Evolutionary conservation across 2,888 invertebrate genomes (phyloP), one percentile per base, ranked within the genome.

Genomic region (Liodrosophila aerea): DNA sequence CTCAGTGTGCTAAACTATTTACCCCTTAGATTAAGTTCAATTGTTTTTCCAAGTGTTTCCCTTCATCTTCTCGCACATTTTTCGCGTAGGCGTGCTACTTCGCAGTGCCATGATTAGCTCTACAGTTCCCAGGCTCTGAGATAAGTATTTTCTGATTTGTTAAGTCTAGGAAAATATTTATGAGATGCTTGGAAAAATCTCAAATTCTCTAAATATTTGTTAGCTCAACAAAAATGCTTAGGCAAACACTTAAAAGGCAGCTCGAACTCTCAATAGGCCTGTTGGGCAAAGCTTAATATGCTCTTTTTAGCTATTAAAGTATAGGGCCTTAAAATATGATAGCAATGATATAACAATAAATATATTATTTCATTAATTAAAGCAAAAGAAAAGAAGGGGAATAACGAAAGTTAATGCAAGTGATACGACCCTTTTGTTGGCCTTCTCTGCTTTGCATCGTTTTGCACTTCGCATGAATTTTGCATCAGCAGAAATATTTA

Each of bases 381-480:
- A 22, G 22, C 22, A 2, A 22, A 7, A 31, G 7, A 36, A 41
- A 65, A 39, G 37, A 22, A 31, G 30, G 44, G 29, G 46, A 51
- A 68, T 11, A 50, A 22, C 29, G 12, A 22, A 13, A n/a, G 11
- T 15, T 31, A n/a, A n/a, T n/a, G n/a, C n/a, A n/a, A n/a, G n/a
- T n/a, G n/a, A n/a, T n/a, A 5, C 62, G 33, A 64, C 52, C 60
- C 53, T 54, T 53, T n/a, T 11, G 50, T 52, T 22, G 58, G 57
- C 40, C 57, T 68, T 52, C 44, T 40, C 36, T 68, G 47, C 47
- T 37, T 52, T 33, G n/a, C 74, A 56, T 33, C 50, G 30, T 41
- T 54, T 41, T 22, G 22, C 39, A 58, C 15, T 85, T 85, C 83
- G 30, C 49, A 50, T 46, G 80, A 85, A 85, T 70, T 82, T 68